These are phyloP conservation scores for Pocillopora grandis DNA, from an alignment of 92 coral and sea anemone genomes.

Conservation along the genomic window DNA sequence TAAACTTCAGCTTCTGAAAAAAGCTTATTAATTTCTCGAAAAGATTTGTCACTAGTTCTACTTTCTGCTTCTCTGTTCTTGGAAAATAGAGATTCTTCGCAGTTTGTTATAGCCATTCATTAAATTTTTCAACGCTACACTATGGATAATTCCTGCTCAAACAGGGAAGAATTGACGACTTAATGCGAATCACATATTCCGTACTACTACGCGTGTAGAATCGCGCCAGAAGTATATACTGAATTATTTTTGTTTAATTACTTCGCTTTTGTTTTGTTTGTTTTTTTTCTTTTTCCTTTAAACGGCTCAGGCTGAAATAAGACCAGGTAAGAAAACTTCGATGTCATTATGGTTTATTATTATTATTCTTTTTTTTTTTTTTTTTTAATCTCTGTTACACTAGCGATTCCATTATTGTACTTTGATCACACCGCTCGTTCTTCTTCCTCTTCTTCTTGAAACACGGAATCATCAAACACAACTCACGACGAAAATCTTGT, in stretches of 20 bases:
- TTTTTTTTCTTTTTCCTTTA: too few species aligned
- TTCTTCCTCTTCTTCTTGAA: conserved; percentile 29
- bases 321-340: too few species aligned
- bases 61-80: neutral
- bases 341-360: neutral
- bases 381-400: neutral
- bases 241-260: neutral
- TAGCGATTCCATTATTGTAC: conserved; percentile 7
- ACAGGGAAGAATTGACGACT: neutral
- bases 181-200: neutral
- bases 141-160: neutral
- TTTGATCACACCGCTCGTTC: conserved; percentile 5
- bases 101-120: neutral
- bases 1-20: neutral
- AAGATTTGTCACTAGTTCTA: neutral
- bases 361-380: neutral
- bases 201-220: neutral
- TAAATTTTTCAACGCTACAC: neutral
- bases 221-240: neutral
- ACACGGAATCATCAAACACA: conserved; percentile 39
- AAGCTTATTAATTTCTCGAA: neutral
- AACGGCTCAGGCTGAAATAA: too few species aligned
- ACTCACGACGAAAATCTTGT: conserved; percentile 83
- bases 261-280: neutral
- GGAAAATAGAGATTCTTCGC: neutral